Conservation (phyloP, 2,113 vertebrate genomes). For the Ia io region DNA sequence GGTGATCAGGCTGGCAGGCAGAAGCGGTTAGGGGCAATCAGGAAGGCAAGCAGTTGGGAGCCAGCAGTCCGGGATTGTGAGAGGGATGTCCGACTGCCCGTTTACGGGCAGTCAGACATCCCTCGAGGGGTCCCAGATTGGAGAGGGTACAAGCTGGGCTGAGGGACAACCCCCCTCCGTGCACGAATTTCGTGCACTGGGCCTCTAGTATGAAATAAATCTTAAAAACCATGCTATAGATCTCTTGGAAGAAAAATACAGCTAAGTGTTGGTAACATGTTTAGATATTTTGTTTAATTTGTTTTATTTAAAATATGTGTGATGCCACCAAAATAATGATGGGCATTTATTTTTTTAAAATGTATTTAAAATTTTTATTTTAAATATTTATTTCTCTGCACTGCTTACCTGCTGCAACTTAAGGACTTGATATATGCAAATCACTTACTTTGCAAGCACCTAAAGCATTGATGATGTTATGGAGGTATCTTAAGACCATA, state of each 20-base stretch:
- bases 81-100: no score
- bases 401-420: neutral
- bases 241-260: neutral
- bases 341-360: neutral
- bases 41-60: no score
- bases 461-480: neutral
- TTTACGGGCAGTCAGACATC: no score
- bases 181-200: no score
- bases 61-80: no score
- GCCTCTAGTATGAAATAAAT: neutral
- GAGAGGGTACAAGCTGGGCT: no score
- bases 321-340: neutral
- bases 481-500: neutral
- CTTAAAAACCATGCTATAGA: neutral
- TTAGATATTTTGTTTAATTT: neutral
- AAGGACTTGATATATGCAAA: neutral
- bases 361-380: slow-evolving; percentile 5
- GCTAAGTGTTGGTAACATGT: neutral
- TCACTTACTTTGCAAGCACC: neutral
- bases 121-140: no score
- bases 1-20: no score
- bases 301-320: neutral
- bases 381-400: neutral
- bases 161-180: no score
- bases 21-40: no score